These are phyloP conservation scores for Pelodiscus sinensis DNA, from an alignment of 2,113 vertebrate species.

Conservation along the genomic window DNA sequence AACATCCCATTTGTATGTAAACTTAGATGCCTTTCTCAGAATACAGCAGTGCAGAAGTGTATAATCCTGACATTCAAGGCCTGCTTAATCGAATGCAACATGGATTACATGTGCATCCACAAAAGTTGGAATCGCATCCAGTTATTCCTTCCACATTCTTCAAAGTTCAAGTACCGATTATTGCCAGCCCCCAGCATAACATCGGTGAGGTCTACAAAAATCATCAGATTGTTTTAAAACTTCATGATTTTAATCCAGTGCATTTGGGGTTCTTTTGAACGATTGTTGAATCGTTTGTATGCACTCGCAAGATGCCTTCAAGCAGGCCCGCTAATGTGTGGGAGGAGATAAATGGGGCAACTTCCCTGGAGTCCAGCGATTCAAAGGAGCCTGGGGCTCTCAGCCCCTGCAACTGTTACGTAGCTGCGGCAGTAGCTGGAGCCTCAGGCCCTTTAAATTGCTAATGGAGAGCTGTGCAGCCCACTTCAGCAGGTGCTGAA, in stretches of 20 bases:
- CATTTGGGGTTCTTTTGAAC: neutral
- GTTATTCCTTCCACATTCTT: neutral
- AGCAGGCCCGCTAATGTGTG: too few relatives aligned
- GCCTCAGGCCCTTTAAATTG: too few relatives aligned
- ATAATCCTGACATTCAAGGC: neutral
- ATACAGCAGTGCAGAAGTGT: neutral
- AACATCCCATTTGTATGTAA: neutral
- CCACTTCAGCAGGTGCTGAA: too few relatives aligned
- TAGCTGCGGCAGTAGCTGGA: too few relatives aligned
- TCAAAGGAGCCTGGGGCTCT: too few relatives aligned
- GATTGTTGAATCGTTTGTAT: neutral
- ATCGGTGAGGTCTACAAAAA: neutral
- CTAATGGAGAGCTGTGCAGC: too few relatives aligned
- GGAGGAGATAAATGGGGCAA: too few relatives aligned
- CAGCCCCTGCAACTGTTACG: too few relatives aligned
- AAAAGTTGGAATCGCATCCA: accelerated
- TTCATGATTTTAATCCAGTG: neutral
- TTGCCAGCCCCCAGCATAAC: neutral
- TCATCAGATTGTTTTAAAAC: accelerated
- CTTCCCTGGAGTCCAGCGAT: too few relatives aligned
- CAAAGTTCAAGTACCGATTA: accelerated
- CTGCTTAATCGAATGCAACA: neutral
- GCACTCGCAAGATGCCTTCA: neutral
- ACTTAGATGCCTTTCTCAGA: accelerated
- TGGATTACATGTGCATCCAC: neutral